Conservation (phyloP, 2,797 vertebrate genomes). For the Choloepus didactylus region DNA sequence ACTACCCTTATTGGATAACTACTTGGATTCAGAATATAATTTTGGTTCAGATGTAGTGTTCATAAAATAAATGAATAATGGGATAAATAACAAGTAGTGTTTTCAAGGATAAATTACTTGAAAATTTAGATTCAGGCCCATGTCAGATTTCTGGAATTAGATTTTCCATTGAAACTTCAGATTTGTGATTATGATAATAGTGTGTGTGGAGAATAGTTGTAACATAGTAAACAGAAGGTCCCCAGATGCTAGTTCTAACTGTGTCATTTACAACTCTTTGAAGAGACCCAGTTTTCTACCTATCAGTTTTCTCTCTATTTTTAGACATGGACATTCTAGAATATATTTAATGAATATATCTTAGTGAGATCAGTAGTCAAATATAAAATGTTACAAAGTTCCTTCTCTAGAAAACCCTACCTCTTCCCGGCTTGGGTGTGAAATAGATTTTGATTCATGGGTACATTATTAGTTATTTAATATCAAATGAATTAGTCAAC, state of each 20-base stretch:
- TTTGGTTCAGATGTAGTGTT: not conserved
- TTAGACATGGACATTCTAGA: not conserved
- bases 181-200: not conserved
- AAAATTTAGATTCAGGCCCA: not conserved
- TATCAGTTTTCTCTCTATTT: not conserved
- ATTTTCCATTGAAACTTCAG: not conserved
- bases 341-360: not conserved
- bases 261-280: not conserved
- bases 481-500: not conserved
- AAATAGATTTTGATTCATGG: not conserved
- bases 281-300: not conserved
- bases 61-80: not conserved
- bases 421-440: not conserved
- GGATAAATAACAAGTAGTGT: not conserved
- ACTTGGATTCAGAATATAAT: not conserved
- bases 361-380: not conserved
- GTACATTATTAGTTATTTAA: not conserved
- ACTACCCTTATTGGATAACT: not conserved
- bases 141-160: not conserved
- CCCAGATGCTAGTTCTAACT: not conserved
- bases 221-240: not conserved
- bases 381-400: not conserved
- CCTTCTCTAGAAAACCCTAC: not conserved
- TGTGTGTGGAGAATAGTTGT: not conserved
- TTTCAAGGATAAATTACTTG: not conserved